A percentile compares a stretch with the other conserved stretches of the same genome.
Conservation (phyloP, 2,113 vertebrate species). For the Dinomys branickii region DNA sequence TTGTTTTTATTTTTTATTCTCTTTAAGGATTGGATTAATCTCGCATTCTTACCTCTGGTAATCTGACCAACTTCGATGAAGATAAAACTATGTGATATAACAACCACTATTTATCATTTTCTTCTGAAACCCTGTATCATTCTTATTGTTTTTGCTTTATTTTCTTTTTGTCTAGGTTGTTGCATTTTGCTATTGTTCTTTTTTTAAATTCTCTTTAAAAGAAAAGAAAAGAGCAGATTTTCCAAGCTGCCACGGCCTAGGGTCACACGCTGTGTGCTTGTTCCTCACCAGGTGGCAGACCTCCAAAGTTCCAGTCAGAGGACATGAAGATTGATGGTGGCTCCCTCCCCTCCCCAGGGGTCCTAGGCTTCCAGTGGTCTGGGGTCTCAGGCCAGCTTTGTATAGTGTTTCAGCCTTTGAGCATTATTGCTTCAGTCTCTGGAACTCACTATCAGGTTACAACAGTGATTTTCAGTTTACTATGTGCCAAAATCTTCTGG, state of each 20-base stretch:
- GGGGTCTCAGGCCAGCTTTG: not conserved
- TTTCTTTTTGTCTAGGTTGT: too few species aligned
- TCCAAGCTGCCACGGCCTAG: not conserved
- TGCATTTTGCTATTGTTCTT: too few species aligned
- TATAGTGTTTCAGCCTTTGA: not conserved
- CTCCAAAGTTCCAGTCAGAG: not conserved
- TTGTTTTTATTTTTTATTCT: too few species aligned
- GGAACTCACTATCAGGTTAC: not conserved
- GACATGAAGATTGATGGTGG: not conserved
- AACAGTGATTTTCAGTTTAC: not conserved
- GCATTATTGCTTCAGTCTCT: not conserved
- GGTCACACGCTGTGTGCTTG: not conserved
- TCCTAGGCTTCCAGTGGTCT: not conserved
- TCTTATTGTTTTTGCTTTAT: too few species aligned
- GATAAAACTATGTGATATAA: too few species aligned
- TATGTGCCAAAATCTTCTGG: not conserved
- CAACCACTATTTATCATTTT: too few species aligned
- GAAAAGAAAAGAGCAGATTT: not conserved
- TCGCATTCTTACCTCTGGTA: too few species aligned
- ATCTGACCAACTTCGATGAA: too few species aligned
- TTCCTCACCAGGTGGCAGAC: not conserved
- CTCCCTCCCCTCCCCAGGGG: rapidly evolving
- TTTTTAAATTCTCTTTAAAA: too few species aligned
- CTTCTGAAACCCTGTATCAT: too few species aligned
- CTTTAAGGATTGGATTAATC: too few species aligned